These are phyloP conservation scores for Chloebia gouldiae DNA, from an alignment of 2,113 vertebrate genomes.

Conservation along the genomic window DNA sequence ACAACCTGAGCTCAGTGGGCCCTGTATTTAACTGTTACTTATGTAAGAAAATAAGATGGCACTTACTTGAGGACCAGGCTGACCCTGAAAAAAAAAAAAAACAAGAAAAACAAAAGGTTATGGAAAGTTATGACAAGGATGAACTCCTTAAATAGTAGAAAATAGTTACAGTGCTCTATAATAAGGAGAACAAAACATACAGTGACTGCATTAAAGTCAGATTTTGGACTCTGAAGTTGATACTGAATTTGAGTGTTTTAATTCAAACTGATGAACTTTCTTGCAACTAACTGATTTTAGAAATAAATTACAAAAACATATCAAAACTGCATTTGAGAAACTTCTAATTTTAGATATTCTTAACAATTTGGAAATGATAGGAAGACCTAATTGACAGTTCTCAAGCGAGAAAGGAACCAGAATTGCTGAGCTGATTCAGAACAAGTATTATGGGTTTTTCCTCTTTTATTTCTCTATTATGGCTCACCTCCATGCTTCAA, in stretches of 20 bases:
- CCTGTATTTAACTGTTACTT: not conserved
- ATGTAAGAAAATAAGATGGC: not conserved
- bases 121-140: not conserved
- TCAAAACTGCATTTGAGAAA: not conserved
- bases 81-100: slow-evolving; percentile 73
- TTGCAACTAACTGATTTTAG: not conserved
- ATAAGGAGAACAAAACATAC: not conserved
- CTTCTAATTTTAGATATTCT: not conserved
- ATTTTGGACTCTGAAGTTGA: not conserved
- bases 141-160: not conserved
- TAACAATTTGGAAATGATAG: not conserved
- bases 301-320: not conserved
- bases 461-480: not conserved
- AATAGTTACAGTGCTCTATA: not conserved
- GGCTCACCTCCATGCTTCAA: not conserved
- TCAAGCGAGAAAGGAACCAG: not conserved
- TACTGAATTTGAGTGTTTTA: not conserved
- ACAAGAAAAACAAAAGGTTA: slow-evolving; percentile 49
- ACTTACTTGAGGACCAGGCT: slow-evolving; percentile 81
- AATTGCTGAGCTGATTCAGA: not conserved
- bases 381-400: not conserved
- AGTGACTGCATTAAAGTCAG: not conserved
- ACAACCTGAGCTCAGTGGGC: not conserved
- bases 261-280: not conserved
- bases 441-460: not conserved